Conservation (phyloP, 2,888 invertebrate genomes). For the Drosophila borborema region DNA sequence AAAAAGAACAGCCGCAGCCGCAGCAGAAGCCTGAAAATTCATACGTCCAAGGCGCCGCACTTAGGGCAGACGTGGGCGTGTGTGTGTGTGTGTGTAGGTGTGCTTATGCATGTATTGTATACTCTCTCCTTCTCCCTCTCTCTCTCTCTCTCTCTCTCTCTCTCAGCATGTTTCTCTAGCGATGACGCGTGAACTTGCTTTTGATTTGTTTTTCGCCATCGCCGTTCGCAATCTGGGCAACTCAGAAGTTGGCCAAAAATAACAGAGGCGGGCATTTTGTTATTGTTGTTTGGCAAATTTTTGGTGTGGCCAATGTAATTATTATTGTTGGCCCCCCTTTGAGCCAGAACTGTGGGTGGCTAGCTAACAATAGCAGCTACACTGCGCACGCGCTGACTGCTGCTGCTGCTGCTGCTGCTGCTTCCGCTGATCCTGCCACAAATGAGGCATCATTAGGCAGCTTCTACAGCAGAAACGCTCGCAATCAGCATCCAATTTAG, state of each 20-base stretch:
- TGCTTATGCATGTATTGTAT: not conserved
- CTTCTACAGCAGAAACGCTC: constrained; percentile 46
- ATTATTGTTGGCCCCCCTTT: constrained; percentile 40
- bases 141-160: not conserved
- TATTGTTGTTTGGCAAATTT: constrained; percentile 15
- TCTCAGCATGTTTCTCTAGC: constrained; percentile 38
- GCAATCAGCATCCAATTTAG: constrained; percentile 81
- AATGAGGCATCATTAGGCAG: constrained; percentile 83
- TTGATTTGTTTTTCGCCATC: constrained; percentile 68
- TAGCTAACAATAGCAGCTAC: not conserved
- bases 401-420: constrained; percentile 49
- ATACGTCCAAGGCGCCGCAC: constrained; percentile 34
- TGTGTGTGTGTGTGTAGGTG: constrained; percentile 15
- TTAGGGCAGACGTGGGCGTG: constrained; percentile 35
- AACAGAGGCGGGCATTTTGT: constrained; percentile 46
- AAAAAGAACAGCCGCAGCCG: constrained; percentile 12
- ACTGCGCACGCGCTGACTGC: constrained; percentile 59
- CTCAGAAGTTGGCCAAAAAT: constrained; percentile 64
- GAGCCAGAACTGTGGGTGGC: constrained; percentile 10
- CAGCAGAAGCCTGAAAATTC: constrained; percentile 20
- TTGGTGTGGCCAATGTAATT: constrained; percentile 25
- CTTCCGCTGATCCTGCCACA: constrained; percentile 76
- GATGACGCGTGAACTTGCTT: constrained; percentile 80
- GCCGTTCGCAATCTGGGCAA: constrained; percentile 25
- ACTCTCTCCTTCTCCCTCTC: not conserved